Evolutionary conservation across 2,888 invertebrate species (phyloP), one percentile per base, ranked within the genome.

Genomic region (Sceliomorpha sp.): DNA sequence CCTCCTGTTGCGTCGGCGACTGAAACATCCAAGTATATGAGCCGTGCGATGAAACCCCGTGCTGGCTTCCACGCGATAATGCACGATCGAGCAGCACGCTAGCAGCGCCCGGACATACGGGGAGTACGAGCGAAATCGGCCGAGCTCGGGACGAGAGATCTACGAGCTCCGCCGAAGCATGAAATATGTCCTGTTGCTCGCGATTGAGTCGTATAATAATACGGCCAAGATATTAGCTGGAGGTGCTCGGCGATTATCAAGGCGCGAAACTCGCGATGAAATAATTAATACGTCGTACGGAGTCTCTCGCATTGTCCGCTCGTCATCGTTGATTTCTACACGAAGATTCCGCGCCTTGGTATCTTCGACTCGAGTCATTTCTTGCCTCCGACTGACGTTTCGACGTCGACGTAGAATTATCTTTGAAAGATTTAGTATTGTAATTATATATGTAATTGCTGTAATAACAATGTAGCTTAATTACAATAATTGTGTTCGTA

Each of bases 1-100:
- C 92, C 85, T 94, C 94, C 82, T 92, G 92, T 85, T 92, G 92
- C 74, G 92, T 92, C 74, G 91, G 91, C 67, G 92, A 92, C 93
- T 93, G 90, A 34, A 88, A 89, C 86, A 72, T 48, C 72, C 73
- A 70, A 62, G 50, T 48, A 50, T 48, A 45, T 55, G 56, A 47
- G 60, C 56, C 29, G 42, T 58, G 15, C 39, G 44, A 50, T 51
- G 51, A 31, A 45, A 31, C 40, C 37, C 48, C 62, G 62, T 56
- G 66, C 56, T 62, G 63, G 63, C 37, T 72, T 67, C 53, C 45
- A 60, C 60, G 50, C 72, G 76, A 76, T 76, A 74, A 80, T 73
- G 62, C 75, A 80, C 74, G 77, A 76, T 75, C 73, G 64, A 32
- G 45, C 68, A 69, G 75, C 80, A 80, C 80, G 80, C 78, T 62